These are phyloP conservation scores for Oopsacas minuta DNA, from an alignment of 37 sponge, comb jelly and placozoan genomes.

Conservation along the genomic window DNA sequence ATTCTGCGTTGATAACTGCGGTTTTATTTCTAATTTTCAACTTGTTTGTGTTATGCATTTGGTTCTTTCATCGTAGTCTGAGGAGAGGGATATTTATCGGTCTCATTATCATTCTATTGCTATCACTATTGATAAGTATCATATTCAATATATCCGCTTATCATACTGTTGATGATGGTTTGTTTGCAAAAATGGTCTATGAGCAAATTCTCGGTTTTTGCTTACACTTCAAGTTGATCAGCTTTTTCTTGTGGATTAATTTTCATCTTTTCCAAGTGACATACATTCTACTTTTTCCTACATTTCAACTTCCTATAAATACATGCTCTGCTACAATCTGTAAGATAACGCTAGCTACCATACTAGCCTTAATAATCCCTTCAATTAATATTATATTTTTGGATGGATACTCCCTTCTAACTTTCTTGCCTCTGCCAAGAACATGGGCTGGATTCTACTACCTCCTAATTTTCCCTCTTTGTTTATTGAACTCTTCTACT, in stretches of 20 bases:
- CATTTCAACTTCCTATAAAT: background rate
- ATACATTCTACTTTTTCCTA: background rate
- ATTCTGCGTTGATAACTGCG: background rate
- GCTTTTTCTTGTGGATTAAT: background rate
- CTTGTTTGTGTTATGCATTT: background rate
- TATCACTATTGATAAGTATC: background rate
- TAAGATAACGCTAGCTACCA: background rate
- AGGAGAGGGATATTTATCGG: background rate
- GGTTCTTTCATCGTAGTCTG: background rate
- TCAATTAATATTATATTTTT: background rate
- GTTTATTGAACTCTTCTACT: background rate
- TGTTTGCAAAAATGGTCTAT: background rate
- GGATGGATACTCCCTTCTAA: background rate
- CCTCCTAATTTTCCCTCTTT: background rate
- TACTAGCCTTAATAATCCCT: background rate
- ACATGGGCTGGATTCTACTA: background rate
- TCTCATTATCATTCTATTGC: background rate
- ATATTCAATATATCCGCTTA: background rate
- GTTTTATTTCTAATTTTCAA: background rate
- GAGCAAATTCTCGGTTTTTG: background rate
- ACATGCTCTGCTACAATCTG: background rate
- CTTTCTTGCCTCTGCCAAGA: background rate
- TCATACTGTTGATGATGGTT: background rate
- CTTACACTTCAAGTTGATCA: background rate
- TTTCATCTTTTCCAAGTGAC: background rate